Base-by-base conservation (phyloP, 2,888 invertebrate genomes). In the Hirtodrosophila cameraria region DNA sequence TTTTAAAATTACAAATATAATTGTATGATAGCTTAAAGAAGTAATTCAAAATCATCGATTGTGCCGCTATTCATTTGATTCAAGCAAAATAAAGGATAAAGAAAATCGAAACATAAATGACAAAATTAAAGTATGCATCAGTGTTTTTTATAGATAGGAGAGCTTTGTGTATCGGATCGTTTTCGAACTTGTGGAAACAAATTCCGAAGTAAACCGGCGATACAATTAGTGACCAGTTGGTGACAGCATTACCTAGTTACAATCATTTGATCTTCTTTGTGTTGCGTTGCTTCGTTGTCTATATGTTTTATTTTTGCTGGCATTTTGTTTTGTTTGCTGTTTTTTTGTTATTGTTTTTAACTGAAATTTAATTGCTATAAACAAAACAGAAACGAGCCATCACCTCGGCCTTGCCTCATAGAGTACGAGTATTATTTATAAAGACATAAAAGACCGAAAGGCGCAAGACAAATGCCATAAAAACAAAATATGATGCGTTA, bases 351-450 rank as follows among this genome's bases (percentile, higher is more conserved):
- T 55, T 75, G 73, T 63, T 78, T 67, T 84, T 73, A 60, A 71
- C 64, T 66, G 65, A 43, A 72, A 71, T 84, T 84, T 86, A 78
- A 84, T 84, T 85, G 85, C 82, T 69, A 78, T 82, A 84, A 84
- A 82, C 87, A 85, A 85, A 76, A 54, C 57, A 60, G 65, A 42
- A 25, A 28, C 28, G 28, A 9, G 12, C 33, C 49, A 53, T 30
- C 59, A 46, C 59, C 57, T 20, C 31, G 38, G 42, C 13, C 35
- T 18, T 31, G 39, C 15, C 33, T 12, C 25, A 31, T 46, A 61
- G 70, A 80, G 82, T 82, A n/a, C n/a, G n/a, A n/a, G n/a, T n/a
- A n/a, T n/a, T n/a, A 77, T 86, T 86, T 86, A 86, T 81, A 83
- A 84, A 81, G 67, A 58, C 81, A 82, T 86, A 55, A 86, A 82